Evolutionary conservation across 2,797 vertebrate species (phyloP).

Genomic region (Coregonus suidteri): DNA sequence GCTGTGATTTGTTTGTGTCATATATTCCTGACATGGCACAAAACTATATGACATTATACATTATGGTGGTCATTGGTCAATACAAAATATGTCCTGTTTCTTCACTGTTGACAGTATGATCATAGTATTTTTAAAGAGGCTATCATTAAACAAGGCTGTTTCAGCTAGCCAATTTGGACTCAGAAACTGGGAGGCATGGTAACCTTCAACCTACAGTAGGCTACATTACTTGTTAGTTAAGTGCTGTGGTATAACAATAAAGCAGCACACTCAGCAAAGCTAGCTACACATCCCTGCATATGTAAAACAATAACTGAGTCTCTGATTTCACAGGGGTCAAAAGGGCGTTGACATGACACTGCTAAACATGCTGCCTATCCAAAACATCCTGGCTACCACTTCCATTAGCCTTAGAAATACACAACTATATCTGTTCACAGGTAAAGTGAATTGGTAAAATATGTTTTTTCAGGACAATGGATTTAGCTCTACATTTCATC

Average conservation of each 20-base stretch:
- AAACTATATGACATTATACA: background rate
- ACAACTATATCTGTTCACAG: background rate
- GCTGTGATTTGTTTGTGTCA: background rate
- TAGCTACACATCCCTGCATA: slow-evolving; percentile 52
- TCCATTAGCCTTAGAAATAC: background rate
- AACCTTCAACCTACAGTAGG: background rate
- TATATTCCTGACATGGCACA: background rate
- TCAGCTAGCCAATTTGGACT: background rate
- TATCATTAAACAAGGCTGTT: background rate
- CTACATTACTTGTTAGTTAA: background rate
- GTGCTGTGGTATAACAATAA: background rate
- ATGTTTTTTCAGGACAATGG: background rate
- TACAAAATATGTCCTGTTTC: background rate
- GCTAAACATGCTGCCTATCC: slow-evolving; percentile 53
- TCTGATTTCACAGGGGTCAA: slow-evolving; percentile 52
- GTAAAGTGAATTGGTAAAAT: background rate
- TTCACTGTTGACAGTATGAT: background rate
- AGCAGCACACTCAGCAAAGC: slow-evolving; percentile 53
- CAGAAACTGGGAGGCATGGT: background rate
- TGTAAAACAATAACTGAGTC: slow-evolving; percentile 47
- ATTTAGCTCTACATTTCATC: no score
- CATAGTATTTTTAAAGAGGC: background rate
- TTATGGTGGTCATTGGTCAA: background rate
- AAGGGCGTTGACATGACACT: slow-evolving; percentile 45
- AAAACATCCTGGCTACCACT: slow-evolving; percentile 30